Base-by-base conservation (phyloP, 2,797 vertebrate species). In the Enteromius viviparus region DNA sequence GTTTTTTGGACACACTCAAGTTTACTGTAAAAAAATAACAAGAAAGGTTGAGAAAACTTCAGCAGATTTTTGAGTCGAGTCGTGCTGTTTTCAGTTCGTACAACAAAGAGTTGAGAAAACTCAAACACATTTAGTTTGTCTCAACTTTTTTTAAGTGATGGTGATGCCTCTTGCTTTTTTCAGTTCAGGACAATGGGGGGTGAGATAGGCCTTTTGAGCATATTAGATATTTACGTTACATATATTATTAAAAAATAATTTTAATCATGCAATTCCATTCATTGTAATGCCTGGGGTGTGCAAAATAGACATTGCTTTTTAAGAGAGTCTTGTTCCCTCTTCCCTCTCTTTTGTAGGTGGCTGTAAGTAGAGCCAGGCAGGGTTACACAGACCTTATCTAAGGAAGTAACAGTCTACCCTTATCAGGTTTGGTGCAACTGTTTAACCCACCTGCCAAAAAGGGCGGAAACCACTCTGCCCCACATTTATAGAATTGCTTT, bases 381-480 rank as follows among this genome's bases (percentile, higher is more conserved):
- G 75, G 83, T 85, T 82, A 66, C 69, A 47, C 7, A 47, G 80
- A 77, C 77, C 0, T 89, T 92, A 91, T 93, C 90, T 85, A 3
- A 91, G 92, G 92, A 94, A 93, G 87, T 74, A 85, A 71, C 90
- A 79, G 51, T 85, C 87, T 90, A 77, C 75, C 80, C 89, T 93
- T 92, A 90, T 93, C 89, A 72, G 89, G 87, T 89, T 90, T 89
- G 87, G 89, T 87, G 55, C 81, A 92, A 91, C 91, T 91, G 91
- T 91, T 93, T 91, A 76, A 84, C 88, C 89, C 88, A 51, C 80
- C 80, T 91, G 91, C 89, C 83, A 85, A 87, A 68, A 86, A 83
- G 84, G 86, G 76, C 23, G 4, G 85, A 90, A 89, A 86, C 87
- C 88, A 88, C 90, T 69, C 60, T 80, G 68, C 42, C 14, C 40